Evolutionary conservation across 1,140 invertebrate species (phyloP).

Genomic region (Drosophila takahashii): DNA sequence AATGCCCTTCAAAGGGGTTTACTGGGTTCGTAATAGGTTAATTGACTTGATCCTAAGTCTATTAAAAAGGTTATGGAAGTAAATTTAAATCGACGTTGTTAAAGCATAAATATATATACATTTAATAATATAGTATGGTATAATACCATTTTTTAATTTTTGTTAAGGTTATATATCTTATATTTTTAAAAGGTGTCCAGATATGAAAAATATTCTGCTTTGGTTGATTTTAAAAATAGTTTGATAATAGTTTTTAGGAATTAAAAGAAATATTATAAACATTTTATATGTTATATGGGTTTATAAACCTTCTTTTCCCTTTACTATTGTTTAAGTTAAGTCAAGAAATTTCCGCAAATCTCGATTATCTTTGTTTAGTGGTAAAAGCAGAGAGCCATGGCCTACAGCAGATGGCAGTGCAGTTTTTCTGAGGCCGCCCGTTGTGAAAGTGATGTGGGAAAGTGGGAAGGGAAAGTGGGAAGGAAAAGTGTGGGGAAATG

Average conservation of each 20-base stretch:
- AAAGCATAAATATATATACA: too few relatives aligned
- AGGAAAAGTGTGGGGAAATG: constrained; percentile 10
- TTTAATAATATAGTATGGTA: too few relatives aligned
- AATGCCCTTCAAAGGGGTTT: constrained; percentile 39
- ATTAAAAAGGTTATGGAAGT: neutral
- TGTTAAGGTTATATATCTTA: too few relatives aligned
- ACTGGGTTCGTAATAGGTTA: neutral
- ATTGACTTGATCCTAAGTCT: neutral
- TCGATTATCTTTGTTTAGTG: neutral
- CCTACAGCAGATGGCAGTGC: constrained; percentile 5
- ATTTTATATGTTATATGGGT: too few relatives aligned
- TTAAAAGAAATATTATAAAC: too few relatives aligned
- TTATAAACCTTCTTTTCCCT: too few relatives aligned
- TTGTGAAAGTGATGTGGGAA: neutral
- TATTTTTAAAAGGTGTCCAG: too few relatives aligned
- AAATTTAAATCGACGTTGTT: neutral
- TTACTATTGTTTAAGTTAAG: neutral
- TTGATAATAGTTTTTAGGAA: too few relatives aligned
- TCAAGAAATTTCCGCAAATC: constrained; percentile 2
- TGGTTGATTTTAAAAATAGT: too few relatives aligned
- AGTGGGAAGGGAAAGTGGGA: neutral
- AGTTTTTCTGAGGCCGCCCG: constrained; percentile 2
- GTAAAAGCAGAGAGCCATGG: neutral
- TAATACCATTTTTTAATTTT: too few relatives aligned
- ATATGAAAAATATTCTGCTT: too few relatives aligned